Percentiles rank a stretch among this genome's conserved stretches.
Conservation (phyloP, 1,140 invertebrate genomes). For the Achatina immaculata region DNA sequence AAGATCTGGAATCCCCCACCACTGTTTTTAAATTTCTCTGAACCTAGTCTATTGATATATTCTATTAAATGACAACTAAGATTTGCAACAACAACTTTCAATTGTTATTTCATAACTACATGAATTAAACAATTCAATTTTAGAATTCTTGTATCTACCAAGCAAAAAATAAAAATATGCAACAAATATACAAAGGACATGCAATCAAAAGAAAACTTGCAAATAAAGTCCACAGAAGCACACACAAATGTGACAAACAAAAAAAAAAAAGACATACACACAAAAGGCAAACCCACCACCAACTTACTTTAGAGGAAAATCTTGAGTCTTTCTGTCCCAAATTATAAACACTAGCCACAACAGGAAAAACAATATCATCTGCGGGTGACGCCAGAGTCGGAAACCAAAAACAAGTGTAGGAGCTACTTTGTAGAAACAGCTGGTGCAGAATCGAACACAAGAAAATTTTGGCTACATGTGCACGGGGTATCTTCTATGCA, state of each 20-base stretch:
- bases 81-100: too few species aligned
- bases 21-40: too few species aligned
- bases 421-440: not conserved
- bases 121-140: not conserved
- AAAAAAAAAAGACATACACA: not conserved
- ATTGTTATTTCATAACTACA: too few species aligned
- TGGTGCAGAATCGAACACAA: not conserved
- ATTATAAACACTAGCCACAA: slow-evolving; percentile 14
- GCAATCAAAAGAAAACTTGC: not conserved
- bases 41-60: too few species aligned
- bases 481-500: slow-evolving; percentile 18
- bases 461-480: not conserved
- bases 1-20: too few species aligned
- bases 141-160: too few species aligned
- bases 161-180: not conserved
- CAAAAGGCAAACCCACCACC: slow-evolving; percentile 27
- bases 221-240: not conserved
- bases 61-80: too few species aligned
- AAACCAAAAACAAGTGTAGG: not conserved
- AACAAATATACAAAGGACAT: not conserved
- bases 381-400: not conserved
- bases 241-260: slow-evolving; percentile 3
- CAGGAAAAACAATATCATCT: slow-evolving; percentile 14
- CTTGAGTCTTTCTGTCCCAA: slow-evolving; percentile 19
- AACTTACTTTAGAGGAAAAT: slow-evolving; percentile 24